Conservation (phyloP, 2,888 invertebrate species). For the Thera britannica region DNA sequence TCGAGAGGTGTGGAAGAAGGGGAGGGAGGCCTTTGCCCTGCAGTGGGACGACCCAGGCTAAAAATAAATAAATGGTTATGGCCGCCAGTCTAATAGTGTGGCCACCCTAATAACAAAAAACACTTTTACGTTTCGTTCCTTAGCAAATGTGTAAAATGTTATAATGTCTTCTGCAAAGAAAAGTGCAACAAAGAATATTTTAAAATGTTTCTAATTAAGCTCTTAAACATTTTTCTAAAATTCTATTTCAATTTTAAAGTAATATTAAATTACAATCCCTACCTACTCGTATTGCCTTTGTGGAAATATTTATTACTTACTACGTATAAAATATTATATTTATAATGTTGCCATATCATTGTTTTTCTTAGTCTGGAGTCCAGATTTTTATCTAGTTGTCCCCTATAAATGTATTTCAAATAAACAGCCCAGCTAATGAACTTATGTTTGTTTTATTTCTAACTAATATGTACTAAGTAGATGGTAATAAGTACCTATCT, state of each 20-base stretch:
- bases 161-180: neutral
- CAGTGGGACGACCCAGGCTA: too few relatives aligned
- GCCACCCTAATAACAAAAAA: too few relatives aligned
- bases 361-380: constrained; percentile 76
- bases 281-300: constrained; percentile 55
- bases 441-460: constrained; percentile 50
- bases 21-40: too few relatives aligned
- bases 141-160: neutral
- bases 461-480: too few relatives aligned
- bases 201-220: constrained; percentile 44
- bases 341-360: constrained; percentile 79
- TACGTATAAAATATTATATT: constrained; percentile 59
- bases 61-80: too few relatives aligned
- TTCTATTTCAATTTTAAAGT: constrained; percentile 56
- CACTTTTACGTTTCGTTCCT: neutral
- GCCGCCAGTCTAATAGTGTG: too few relatives aligned
- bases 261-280: constrained; percentile 51
- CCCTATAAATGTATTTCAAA: constrained; percentile 71
- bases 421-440: constrained; percentile 74
- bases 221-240: constrained; percentile 57
- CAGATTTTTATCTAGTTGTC: constrained; percentile 80
- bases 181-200: constrained; percentile 23
- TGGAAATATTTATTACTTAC: constrained; percentile 57
- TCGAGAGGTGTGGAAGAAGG: too few relatives aligned
- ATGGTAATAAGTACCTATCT: too few relatives aligned